These are phyloP conservation scores for Sula dactylatra DNA, from an alignment of 2,113 vertebrate genomes.

Conservation along the genomic window DNA sequence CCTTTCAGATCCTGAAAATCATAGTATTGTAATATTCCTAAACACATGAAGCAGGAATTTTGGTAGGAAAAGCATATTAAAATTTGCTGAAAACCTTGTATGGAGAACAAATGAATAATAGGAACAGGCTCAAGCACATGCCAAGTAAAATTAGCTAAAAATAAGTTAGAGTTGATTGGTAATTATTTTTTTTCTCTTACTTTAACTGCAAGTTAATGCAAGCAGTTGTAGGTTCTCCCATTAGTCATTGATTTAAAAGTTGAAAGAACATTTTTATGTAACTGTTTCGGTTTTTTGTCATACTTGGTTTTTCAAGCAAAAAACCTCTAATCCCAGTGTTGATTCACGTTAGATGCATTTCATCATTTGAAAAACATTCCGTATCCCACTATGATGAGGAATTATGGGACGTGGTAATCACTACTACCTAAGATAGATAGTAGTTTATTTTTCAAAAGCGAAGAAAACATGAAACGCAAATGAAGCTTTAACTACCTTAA, in stretches of 20 bases:
- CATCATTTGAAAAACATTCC: background rate
- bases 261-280: background rate
- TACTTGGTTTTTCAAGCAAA: background rate
- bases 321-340: fast-evolving
- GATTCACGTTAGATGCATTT: background rate
- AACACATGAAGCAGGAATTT: background rate
- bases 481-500: background rate
- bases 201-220: background rate
- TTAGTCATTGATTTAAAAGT: background rate
- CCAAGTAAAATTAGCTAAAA: background rate
- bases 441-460: background rate
- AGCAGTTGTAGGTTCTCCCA: background rate
- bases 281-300: background rate
- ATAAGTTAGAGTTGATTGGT: background rate
- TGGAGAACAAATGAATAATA: background rate
- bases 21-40: background rate
- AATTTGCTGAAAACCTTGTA: background rate
- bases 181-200: background rate
- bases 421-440: background rate
- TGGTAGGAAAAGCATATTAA: background rate
- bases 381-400: background rate
- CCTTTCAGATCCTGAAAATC: background rate
- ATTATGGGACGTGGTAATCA: background rate
- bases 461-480: background rate
- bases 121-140: background rate